These are phyloP conservation scores for Tor tambroides DNA, from an alignment of 2,113 vertebrate species.

Conservation along the genomic window DNA sequence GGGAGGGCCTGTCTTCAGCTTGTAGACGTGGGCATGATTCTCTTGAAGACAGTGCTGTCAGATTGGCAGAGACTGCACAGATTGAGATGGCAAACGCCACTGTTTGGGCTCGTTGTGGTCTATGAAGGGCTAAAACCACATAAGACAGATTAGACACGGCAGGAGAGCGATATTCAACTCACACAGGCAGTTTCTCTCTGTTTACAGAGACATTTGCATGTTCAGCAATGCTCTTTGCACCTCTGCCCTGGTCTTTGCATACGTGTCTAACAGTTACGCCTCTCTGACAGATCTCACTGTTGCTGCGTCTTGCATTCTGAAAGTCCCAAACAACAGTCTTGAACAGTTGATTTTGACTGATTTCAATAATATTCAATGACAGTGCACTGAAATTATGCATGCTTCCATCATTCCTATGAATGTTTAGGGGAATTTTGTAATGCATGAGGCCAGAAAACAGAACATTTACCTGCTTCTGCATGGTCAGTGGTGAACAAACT, in stretches of 20 bases:
- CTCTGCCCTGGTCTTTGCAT: slow-evolving; percentile 6
- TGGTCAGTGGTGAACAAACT: neutral
- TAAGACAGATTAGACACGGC: neutral
- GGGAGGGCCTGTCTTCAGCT: neutral
- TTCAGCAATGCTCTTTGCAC: neutral
- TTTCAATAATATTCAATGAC: neutral
- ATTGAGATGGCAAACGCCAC: neutral
- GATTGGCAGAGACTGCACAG: neutral
- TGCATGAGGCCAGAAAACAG: neutral
- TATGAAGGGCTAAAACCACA: too few relatives aligned
- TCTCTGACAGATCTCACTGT: neutral
- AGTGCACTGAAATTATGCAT: neutral
- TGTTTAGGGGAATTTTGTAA: neutral
- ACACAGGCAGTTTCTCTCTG: neutral
- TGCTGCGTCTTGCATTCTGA: neutral
- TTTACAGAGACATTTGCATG: neutral
- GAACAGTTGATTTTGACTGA: neutral
- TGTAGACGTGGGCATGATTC: slow-evolving; percentile 23
- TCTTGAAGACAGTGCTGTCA: neutral
- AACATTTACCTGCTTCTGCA: neutral
- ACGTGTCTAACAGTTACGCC: neutral
- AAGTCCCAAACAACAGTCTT: neutral
- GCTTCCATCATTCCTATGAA: neutral
- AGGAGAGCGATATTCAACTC: neutral
- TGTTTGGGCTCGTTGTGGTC: neutral